Conservation (phyloP, 2,888 invertebrate genomes). For the Drosophila multiciliata region DNA sequence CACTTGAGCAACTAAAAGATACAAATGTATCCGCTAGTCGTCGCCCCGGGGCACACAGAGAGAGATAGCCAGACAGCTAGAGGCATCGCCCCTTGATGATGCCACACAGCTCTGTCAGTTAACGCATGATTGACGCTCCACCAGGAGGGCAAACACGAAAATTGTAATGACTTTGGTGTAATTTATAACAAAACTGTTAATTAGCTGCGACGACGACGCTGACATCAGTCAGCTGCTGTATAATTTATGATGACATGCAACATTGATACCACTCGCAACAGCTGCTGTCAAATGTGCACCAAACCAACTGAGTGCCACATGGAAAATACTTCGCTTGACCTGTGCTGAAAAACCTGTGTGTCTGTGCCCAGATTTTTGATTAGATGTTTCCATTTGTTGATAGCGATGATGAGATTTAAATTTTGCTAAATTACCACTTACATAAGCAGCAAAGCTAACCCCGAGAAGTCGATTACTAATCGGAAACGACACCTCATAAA, state of each 20-base stretch:
- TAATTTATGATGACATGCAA: slow-evolving; percentile 69
- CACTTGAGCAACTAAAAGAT: slow-evolving; percentile 64
- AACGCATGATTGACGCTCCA: slow-evolving; percentile 80
- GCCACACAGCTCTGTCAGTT: slow-evolving; percentile 77
- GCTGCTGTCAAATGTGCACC: slow-evolving; percentile 26
- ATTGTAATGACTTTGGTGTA: slow-evolving; percentile 77
- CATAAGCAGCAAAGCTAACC: slow-evolving; percentile 42
- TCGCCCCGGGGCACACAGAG: slow-evolving; percentile 29
- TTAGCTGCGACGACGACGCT: slow-evolving; percentile 83
- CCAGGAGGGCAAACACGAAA: slow-evolving; percentile 50
- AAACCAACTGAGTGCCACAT: not conserved
- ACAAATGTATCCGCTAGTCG: slow-evolving; percentile 73
- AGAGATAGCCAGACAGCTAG: not conserved
- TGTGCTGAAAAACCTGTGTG: not conserved
- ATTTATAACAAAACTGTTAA: slow-evolving; percentile 85
- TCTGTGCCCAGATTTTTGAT: not conserved
- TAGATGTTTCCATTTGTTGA: not conserved
- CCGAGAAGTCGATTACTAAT: slow-evolving; percentile 63
- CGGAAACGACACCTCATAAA: slow-evolving; percentile 73
- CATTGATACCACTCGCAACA: slow-evolving; percentile 19
- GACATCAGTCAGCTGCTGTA: slow-evolving; percentile 81
- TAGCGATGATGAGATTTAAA: not conserved
- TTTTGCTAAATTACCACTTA: slow-evolving; percentile 34
- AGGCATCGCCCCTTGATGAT: slow-evolving; percentile 66
- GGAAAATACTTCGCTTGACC: not conserved